phyloP scores from a whole-genome alignment of 1,140 invertebrate genomes.

The Muscidifurax raptorellus region DNA sequence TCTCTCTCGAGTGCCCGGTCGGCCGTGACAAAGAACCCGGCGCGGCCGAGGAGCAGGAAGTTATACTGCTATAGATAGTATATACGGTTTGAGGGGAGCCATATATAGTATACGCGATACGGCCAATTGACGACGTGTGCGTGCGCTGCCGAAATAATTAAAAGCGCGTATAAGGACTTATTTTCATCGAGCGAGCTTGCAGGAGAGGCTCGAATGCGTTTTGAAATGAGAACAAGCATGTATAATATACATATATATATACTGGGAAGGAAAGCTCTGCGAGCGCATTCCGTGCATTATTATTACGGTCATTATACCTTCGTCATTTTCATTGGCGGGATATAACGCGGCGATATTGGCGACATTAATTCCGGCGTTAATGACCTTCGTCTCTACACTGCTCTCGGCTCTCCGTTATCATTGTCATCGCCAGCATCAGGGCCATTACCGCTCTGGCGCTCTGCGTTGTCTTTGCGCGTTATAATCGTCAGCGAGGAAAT shows the following conservation, averaged over 20 bases:
- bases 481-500: no score
- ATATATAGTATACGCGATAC: neutral
- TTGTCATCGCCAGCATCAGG: slow-evolving; percentile 22
- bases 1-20: neutral
- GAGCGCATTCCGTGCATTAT: no score
- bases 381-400: neutral
- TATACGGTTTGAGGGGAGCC: no score
- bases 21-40: slow-evolving; percentile 23
- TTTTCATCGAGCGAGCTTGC: neutral
- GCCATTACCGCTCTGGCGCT: neutral
- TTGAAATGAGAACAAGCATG: neutral
- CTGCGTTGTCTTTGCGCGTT: slow-evolving; percentile 2
- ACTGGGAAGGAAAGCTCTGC: neutral
- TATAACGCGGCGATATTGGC: neutral
- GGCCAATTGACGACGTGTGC: slow-evolving; percentile 16
- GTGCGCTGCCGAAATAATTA: slow-evolving; percentile 41
- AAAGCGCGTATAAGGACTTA: no score
- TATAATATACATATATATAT: no score
- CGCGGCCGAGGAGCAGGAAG: neutral
- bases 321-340: neutral
- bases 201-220: neutral
- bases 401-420: neutral
- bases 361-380: slow-evolving; percentile 27
- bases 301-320: slow-evolving; percentile 23
- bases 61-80: neutral